These are phyloP conservation scores for Tricholauxania praeusta DNA, from an alignment of 2,888 invertebrate genomes.

Conservation along the genomic window DNA sequence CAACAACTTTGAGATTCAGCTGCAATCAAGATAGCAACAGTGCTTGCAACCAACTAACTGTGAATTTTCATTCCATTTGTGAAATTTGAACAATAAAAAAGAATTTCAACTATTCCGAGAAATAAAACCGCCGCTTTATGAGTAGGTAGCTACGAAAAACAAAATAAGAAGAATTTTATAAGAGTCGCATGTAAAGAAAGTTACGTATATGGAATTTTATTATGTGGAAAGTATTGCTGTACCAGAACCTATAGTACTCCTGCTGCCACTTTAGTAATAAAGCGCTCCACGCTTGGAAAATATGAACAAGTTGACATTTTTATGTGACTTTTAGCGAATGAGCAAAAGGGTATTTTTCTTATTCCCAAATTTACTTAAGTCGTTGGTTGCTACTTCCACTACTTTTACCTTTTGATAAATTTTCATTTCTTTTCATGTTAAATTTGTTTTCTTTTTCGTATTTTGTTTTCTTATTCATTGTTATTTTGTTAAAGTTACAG, in stretches of 20 bases:
- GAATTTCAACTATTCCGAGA: too few relatives aligned
- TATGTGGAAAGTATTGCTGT: constrained; percentile 17
- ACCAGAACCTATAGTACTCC: not conserved
- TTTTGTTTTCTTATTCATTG: not conserved
- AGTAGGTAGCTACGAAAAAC: too few relatives aligned
- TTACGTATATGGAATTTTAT: constrained; percentile 15
- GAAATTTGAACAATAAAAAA: too few relatives aligned
- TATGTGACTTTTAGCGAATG: constrained; percentile 49
- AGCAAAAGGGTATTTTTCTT: not conserved
- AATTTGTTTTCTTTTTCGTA: constrained; percentile 21
- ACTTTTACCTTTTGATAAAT: not conserved
- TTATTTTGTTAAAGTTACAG: not conserved
- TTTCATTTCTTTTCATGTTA: constrained; percentile 6
- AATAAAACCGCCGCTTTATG: too few relatives aligned
- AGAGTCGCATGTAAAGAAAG: constrained; percentile 10
- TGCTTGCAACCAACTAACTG: too few relatives aligned
- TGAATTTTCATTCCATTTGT: too few relatives aligned
- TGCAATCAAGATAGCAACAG: too few relatives aligned
- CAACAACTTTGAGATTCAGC: too few relatives aligned
- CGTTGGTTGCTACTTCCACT: not conserved
- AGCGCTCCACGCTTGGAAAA: constrained; percentile 50
- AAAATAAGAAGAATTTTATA: not conserved
- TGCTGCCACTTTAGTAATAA: not conserved
- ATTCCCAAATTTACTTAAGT: too few relatives aligned
- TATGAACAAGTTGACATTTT: constrained; percentile 58